Percentiles rank a stretch among this genome's conserved stretches.
These are phyloP conservation scores for Trissonchulus sp. DNA, from an alignment of 2,888 invertebrate species.

Conservation along the genomic window DNA sequence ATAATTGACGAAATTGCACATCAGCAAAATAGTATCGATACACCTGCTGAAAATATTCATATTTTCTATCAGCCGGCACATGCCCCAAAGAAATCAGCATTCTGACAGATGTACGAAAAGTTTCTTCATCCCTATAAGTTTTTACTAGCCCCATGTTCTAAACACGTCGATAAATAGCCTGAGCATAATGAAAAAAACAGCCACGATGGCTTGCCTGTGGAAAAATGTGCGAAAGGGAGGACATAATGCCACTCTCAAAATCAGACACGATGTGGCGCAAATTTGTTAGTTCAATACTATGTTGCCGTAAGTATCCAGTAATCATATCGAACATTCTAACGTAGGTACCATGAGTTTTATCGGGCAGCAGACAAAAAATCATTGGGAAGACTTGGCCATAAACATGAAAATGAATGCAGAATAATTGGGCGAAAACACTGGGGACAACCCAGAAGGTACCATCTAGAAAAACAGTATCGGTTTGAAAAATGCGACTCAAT, in stretches of 20 bases:
- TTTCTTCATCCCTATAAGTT: background rate
- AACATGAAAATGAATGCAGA: background rate
- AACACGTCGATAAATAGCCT: background rate
- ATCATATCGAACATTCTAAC: background rate
- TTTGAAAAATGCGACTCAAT: background rate
- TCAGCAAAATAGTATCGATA: background rate
- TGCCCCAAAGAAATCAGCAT: background rate
- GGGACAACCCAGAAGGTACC: background rate
- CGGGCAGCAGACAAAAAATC: background rate
- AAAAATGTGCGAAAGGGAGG: background rate
- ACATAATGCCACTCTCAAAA: background rate
- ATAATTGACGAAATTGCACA: background rate
- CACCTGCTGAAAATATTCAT: background rate
- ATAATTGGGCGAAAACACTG: background rate
- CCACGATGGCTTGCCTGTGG: background rate
- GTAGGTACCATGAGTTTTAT: background rate
- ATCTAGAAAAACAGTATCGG: background rate
- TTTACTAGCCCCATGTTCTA: background rate
- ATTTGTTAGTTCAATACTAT: background rate
- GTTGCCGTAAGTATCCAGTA: background rate
- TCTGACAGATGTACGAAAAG: background rate
- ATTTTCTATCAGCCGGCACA: background rate
- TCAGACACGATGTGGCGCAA: background rate
- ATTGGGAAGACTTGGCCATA: background rate
- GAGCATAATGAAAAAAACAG: background rate